These are phyloP conservation scores for Pseudeuparius sepicola DNA, from an alignment of 2,888 invertebrate genomes.

Conservation along the genomic window DNA sequence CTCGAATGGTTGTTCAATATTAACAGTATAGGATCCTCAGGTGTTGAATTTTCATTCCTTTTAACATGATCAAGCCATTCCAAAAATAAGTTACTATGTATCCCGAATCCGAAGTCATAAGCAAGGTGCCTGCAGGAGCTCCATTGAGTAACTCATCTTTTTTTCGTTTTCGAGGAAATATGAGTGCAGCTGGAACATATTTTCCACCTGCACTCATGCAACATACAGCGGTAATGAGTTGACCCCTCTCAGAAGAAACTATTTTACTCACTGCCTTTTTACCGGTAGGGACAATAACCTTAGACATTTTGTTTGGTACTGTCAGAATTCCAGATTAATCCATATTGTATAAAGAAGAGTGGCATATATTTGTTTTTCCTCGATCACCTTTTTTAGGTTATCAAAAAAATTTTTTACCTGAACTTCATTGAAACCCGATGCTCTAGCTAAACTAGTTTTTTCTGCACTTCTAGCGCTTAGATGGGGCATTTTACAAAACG, in stretches of 20 bases:
- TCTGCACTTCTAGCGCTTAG: conserved; percentile 1
- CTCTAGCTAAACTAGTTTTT: conserved; percentile 5
- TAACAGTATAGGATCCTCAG: conserved; percentile 10
- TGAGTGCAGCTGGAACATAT: conserved; percentile 32
- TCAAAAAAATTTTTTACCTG: conserved; percentile 7
- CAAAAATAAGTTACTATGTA: conserved; percentile 15
- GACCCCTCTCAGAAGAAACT: conserved; percentile 31
- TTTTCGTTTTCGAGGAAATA: conserved; percentile 30
- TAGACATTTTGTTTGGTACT: conserved; percentile 33
- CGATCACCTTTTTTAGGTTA: conserved; percentile 11
- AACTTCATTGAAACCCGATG: conserved; percentile 3
- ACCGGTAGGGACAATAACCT: conserved; percentile 32
- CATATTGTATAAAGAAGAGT: conserved; percentile 23
- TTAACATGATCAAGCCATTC: conserved; percentile 15
- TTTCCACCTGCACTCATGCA: conserved; percentile 31
- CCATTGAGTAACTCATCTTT: conserved; percentile 16
- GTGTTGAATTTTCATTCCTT: conserved; percentile 6
- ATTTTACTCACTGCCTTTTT: conserved; percentile 33
- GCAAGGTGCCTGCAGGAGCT: conserved; percentile 12
- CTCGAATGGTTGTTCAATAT: conserved; percentile 14
- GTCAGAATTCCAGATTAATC: conserved; percentile 37
- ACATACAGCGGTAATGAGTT: conserved; percentile 31
- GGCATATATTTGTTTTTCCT: conserved; percentile 15
- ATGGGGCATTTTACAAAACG: conserved; percentile 1
- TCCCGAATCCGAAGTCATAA: conserved; percentile 11